Conservation (phyloP, 2,113 vertebrate genomes). For the Galeopterus variegatus region DNA sequence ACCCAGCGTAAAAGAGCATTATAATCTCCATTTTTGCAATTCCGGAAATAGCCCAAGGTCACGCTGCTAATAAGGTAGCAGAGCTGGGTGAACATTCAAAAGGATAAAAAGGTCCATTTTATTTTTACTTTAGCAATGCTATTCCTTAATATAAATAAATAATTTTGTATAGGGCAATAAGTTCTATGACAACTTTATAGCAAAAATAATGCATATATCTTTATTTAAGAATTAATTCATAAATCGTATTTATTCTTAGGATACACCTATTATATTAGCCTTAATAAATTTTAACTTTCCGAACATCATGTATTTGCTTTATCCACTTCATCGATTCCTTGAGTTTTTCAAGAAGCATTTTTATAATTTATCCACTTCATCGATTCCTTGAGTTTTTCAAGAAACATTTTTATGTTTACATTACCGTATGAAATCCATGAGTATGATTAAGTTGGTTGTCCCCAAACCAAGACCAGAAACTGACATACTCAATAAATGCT, state of each 20-base stretch:
- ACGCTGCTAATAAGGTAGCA: neutral
- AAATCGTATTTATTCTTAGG: slow-evolving; percentile 16
- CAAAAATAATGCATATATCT: neutral
- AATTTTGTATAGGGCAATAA: neutral
- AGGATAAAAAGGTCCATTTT: neutral
- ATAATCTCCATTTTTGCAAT: slow-evolving; percentile 32
- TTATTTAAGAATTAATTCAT: neutral
- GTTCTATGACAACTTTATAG: neutral
- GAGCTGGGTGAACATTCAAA: neutral
- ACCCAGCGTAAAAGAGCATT: neutral
- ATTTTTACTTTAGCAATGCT: neutral
- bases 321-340: neutral
- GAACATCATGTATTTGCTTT: neutral
- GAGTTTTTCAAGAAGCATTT: neutral
- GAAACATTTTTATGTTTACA: neutral
- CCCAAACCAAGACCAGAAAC: neutral
- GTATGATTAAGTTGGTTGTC: neutral
- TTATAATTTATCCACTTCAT: no score
- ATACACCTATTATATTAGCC: neutral
- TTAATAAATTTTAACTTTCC: neutral
- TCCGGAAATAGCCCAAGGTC: slow-evolving; percentile 28
- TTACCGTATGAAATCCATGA: neutral
- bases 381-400: no score
- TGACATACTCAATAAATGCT: neutral
- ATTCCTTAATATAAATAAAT: slow-evolving; percentile 17